Conservation (phyloP, 2,113 vertebrate species). For the Aix galericulata region DNA sequence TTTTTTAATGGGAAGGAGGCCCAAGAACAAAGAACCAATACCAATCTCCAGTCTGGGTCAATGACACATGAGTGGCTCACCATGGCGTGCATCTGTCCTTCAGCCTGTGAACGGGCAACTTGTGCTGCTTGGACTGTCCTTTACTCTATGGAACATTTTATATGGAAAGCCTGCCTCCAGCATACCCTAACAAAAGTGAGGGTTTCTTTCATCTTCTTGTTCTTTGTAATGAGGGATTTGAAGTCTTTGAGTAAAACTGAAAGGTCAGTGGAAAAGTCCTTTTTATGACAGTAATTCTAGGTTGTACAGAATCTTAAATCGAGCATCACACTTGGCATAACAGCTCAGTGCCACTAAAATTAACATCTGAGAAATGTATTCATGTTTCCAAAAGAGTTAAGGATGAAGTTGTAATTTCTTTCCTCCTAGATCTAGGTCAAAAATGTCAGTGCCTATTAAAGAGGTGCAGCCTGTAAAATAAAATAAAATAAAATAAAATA, state of each 20-base stretch:
- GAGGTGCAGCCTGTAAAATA: background rate
- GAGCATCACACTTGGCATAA: background rate
- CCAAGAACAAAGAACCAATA: background rate
- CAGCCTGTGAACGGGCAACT: background rate
- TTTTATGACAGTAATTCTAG: background rate
- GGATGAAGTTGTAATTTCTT: background rate
- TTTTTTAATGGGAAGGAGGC: background rate
- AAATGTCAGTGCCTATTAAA: constrained; percentile 15
- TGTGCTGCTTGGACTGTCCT: background rate
- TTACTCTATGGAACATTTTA: background rate
- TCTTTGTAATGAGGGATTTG: background rate
- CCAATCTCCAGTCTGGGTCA: background rate
- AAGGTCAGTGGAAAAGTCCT: background rate
- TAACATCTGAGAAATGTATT: constrained; percentile 19
- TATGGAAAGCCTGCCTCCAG: accelerated
- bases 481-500: no score
- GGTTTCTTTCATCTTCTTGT: background rate
- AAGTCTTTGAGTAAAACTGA: constrained; percentile 3
- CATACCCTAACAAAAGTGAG: background rate
- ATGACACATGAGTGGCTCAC: accelerated
- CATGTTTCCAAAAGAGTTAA: constrained; percentile 8
- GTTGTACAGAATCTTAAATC: background rate
- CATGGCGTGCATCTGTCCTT: background rate
- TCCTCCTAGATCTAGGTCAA: constrained; percentile 28
- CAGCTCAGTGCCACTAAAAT: background rate